These are phyloP conservation scores for Pangasianodon hypophthalmus DNA, from an alignment of 2,113 vertebrate species.

Conservation along the genomic window DNA sequence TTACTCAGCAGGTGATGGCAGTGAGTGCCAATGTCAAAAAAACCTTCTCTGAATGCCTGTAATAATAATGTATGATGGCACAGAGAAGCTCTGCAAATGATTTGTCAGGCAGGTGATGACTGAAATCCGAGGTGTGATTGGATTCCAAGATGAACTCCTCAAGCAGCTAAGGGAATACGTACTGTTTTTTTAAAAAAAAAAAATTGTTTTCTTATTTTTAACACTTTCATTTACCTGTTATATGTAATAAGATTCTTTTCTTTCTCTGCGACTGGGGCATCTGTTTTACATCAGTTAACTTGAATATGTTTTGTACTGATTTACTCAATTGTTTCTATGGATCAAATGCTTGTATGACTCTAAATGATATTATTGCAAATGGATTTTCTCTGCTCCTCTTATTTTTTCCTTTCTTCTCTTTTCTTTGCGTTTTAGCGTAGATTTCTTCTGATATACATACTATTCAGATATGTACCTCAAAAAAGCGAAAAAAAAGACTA, in stretches of 20 bases:
- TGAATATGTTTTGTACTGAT: constrained; percentile 91
- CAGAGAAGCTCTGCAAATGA: constrained; percentile 34
- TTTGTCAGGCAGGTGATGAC: constrained; percentile 68
- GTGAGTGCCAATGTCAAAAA: constrained; percentile 57
- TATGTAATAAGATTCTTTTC: constrained; percentile 67
- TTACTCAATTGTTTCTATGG: constrained; percentile 82
- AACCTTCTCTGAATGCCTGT: constrained; percentile 33
- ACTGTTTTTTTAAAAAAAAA: constrained; percentile 70
- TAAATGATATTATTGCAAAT: constrained; percentile 78
- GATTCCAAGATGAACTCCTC: constrained; percentile 68
- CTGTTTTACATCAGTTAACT: constrained; percentile 86
- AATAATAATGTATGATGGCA: constrained; percentile 27
- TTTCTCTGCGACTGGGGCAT: constrained; percentile 78
- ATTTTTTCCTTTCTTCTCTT: constrained; percentile 54
- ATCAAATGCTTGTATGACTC: constrained; percentile 80
- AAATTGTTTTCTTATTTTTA: constrained; percentile 74
- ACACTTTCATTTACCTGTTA: constrained; percentile 62
- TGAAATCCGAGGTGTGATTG: constrained; percentile 66
- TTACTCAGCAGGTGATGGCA: constrained; percentile 76
- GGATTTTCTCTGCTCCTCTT: constrained; percentile 62
- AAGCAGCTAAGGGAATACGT: constrained; percentile 79
- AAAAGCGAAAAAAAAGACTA: constrained; percentile 77
- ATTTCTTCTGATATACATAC: constrained; percentile 72
- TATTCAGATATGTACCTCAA: constrained; percentile 90
- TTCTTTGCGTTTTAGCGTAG: constrained; percentile 49